phyloP scores from a whole-genome alignment of 37 sponge, comb jelly and placozoan genomes.

The Chondrosia reniformis region DNA sequence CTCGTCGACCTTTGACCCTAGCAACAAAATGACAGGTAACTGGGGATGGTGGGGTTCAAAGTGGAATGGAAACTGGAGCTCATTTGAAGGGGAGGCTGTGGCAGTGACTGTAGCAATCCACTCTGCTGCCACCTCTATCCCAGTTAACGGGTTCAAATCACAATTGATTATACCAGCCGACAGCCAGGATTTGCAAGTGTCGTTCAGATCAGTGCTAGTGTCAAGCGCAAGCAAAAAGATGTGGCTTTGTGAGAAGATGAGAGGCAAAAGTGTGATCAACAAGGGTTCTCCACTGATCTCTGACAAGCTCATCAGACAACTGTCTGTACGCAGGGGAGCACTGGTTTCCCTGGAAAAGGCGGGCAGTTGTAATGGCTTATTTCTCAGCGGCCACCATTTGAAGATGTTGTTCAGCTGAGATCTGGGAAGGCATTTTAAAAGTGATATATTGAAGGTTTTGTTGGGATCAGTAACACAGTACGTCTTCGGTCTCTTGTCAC shows the following conservation, averaged over 20 bases:
- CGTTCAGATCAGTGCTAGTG: neutral
- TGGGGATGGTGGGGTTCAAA: neutral
- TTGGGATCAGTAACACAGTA: neutral
- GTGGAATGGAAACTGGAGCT: neutral
- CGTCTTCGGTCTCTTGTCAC: neutral
- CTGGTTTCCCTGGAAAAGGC: neutral
- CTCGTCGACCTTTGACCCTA: neutral
- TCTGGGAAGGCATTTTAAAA: neutral
- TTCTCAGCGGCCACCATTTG: conserved; percentile 1
- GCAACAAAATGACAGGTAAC: conserved; percentile 3
- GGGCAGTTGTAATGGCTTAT: neutral
- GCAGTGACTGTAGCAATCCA: conserved; percentile 5
- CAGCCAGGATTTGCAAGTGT: neutral
- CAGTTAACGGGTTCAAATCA: neutral
- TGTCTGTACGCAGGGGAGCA: neutral
- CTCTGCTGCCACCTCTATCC: neutral
- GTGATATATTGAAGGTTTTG: neutral
- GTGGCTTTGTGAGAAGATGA: neutral
- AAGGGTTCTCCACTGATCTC: conserved; percentile 16
- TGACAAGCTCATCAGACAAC: conserved; percentile 14
- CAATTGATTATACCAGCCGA: neutral
- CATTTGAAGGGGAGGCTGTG: neutral
- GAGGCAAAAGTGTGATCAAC: neutral
- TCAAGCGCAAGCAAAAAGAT: neutral
- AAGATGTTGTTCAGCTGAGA: conserved; percentile 8